These are phyloP conservation scores for Charaxes varanes DNA, from an alignment of 1,140 invertebrate species.

Conservation along the genomic window DNA sequence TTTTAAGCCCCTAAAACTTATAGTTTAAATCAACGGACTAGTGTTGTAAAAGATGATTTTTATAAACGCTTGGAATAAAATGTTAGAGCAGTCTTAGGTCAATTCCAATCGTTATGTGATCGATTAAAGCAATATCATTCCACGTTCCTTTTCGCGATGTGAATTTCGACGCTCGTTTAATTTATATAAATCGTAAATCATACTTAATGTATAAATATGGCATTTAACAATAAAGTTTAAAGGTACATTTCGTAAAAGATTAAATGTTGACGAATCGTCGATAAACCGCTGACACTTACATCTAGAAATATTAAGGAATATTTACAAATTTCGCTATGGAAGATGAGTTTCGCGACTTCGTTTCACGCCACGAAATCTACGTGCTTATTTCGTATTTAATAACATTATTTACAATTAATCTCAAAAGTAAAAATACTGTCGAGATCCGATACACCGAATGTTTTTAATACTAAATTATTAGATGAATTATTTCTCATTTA, in stretches of 20 bases:
- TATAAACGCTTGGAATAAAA: conserved; percentile 29
- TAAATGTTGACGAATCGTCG: conserved; percentile 67
- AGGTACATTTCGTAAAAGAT: conserved; percentile 65
- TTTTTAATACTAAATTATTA: conserved; percentile 43
- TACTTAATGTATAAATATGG: conserved; percentile 67
- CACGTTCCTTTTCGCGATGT: not conserved
- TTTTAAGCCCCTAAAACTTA: not conserved
- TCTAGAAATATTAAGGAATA: conserved; percentile 60
- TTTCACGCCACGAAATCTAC: conserved; percentile 44
- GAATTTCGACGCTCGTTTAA: conserved; percentile 20
- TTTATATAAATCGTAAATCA: conserved; percentile 45
- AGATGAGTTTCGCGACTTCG: conserved; percentile 58
- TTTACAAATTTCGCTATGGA: conserved; percentile 73
- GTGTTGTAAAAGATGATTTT: conserved; percentile 23
- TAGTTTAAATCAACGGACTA: conserved; percentile 24
- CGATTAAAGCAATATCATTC: conserved; percentile 20
- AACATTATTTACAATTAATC: conserved; percentile 71
- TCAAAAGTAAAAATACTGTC: conserved; percentile 52
- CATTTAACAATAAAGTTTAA: conserved; percentile 67
- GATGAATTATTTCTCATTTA: conserved; percentile 41
- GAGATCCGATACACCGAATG: conserved; percentile 52
- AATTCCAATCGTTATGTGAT: conserved; percentile 59
- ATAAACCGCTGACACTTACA: conserved; percentile 55
- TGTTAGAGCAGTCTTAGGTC: conserved; percentile 66
- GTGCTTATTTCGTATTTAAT: conserved; percentile 46